phyloP scores from a whole-genome alignment of 2,113 vertebrate genomes.

The Semnopithecus entellus region DNA sequence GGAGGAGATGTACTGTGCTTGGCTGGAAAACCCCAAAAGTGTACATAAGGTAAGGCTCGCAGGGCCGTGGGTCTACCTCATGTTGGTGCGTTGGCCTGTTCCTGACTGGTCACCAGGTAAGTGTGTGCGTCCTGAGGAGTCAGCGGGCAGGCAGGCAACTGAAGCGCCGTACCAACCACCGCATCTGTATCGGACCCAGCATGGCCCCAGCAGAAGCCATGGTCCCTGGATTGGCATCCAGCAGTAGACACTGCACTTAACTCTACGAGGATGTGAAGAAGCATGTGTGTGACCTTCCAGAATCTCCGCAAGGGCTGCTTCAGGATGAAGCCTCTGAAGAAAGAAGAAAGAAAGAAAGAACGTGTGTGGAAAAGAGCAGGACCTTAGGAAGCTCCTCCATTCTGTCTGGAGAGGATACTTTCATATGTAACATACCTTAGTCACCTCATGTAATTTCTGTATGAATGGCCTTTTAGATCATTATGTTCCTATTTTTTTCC shows the following conservation, averaged over 20 bases:
- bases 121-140: conserved; percentile 25
- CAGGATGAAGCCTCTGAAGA: background rate
- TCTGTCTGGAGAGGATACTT: background rate
- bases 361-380: background rate
- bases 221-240: background rate
- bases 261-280: background rate
- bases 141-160: background rate
- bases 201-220: background rate
- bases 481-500: background rate
- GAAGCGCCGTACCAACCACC: background rate
- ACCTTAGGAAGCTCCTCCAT: background rate
- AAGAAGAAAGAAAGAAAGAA: background rate
- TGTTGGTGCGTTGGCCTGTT: background rate
- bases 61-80: background rate
- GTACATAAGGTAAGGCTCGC: conserved; percentile 94
- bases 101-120: conserved; percentile 77
- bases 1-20: conserved; percentile 97
- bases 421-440: background rate
- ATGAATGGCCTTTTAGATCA: background rate
- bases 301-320: background rate
- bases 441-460: background rate
- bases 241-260: background rate
- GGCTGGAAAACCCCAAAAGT: conserved; percentile 96
- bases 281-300: background rate
- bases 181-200: background rate